Percentiles rank a stretch among this genome's conserved stretches.
These are phyloP conservation scores for Stratiolaelaps scimitus DNA, from an alignment of 1,140 invertebrate species.

Conservation along the genomic window DNA sequence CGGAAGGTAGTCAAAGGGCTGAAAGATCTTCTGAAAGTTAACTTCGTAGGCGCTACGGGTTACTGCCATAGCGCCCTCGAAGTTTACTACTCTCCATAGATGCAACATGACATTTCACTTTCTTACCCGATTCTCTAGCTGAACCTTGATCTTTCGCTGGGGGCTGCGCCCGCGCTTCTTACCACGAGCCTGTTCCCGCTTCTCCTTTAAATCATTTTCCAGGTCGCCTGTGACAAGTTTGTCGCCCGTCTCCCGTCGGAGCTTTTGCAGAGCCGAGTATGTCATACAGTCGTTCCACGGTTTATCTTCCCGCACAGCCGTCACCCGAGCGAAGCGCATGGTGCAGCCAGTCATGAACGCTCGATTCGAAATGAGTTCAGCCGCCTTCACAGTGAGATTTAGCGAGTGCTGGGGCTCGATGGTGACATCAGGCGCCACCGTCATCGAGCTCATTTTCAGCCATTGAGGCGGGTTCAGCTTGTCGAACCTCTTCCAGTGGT, in stretches of 20 bases:
- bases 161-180: not conserved
- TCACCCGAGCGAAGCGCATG: slow-evolving; percentile 1
- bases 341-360: slow-evolving; percentile 6
- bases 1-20: too few relatives aligned
- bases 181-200: not conserved
- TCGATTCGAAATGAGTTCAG: not conserved
- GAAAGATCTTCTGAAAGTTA: not conserved
- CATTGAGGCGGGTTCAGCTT: not conserved
- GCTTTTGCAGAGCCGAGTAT: not conserved
- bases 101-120: too few relatives aligned
- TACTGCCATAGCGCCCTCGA: not conserved
- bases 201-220: not conserved
- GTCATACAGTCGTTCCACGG: slow-evolving; percentile 16
- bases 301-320: not conserved
- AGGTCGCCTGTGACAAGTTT: not conserved
- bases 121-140: not conserved
- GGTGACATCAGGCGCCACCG: not conserved
- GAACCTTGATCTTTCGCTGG: slow-evolving; percentile 17
- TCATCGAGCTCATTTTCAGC: slow-evolving; percentile 24
- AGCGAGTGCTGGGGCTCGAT: slow-evolving; percentile 2
- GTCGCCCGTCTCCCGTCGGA: slow-evolving; percentile 2
- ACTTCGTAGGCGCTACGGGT: not conserved
- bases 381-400: not conserved
- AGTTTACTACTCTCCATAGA: not conserved
- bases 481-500: not conserved